Base-by-base conservation (phyloP, 2,797 vertebrate genomes). In the Epinephelus malabaricus region DNA sequence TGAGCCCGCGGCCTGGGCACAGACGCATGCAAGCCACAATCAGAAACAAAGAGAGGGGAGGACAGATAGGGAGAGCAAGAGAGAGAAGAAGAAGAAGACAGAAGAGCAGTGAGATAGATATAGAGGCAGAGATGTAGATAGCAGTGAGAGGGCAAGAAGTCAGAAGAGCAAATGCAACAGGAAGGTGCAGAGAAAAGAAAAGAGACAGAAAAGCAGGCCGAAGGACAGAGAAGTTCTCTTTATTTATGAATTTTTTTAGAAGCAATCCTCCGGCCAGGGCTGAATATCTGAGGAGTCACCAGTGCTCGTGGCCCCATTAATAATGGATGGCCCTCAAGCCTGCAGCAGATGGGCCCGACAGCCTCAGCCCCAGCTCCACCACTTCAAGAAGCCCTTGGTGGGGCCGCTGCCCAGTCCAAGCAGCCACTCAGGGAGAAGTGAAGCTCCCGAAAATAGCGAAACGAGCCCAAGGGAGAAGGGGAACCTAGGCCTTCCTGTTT, bases 291-390 rank as follows among this genome's bases (percentile, higher is more conserved):
- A 98, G 95, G 96, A 96, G 97, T 95, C 92, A 95, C 95, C 78
- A 94, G 89, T 91, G 91, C 85, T 92, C 91, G 90, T 95, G 95
- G 95, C 95, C 95, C 96, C 96, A 98, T 99, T 98, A 99, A 99
- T 99, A 99, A 99, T 99, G 96, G 95, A 99, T 96, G 93, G 95
- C 94, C 96, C 96, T 96, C 94, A 94, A 96, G 96, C 95, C 94
- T 89, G 86, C 93, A 91, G 97, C 97, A 99, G 98, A 97, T 96
- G 97, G 97, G 97, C 96, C 94, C 90, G 79, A 88, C 95, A 94
- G 95, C 93, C 95, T 94, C 82, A 74, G 95, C 92, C 94, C 92
- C 92, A 83, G 94, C 94, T 92, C 95, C 94, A 93, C 94, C 69
- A 80, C 95, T 92, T 95, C 92, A 89, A 88, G 95, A 95, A 96